Percentiles rank a stretch among this genome's conserved stretches.
phyloP scores from a whole-genome alignment of 2,113 vertebrate genomes.

The Merops nubicus region DNA sequence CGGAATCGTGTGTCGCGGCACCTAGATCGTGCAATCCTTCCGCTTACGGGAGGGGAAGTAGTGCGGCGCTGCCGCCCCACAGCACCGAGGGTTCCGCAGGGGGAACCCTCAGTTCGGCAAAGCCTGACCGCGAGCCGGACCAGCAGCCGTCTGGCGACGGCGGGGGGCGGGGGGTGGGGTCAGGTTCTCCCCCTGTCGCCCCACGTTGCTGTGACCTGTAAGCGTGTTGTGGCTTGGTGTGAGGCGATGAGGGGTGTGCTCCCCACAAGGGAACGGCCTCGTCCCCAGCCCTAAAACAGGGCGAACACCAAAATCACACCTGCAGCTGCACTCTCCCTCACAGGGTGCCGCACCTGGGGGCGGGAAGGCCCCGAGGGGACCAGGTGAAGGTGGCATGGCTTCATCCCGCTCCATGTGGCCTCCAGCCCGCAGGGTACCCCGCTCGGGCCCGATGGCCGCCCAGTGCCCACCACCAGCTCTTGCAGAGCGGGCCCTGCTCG shows the following conservation, averaged over 20 bases:
- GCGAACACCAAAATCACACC: rapidly evolving
- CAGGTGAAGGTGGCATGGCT: rapidly evolving
- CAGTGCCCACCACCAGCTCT: rapidly evolving
- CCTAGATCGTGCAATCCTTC: slow-evolving; percentile 24
- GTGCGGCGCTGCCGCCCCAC: neutral
- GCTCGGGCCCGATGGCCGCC: rapidly evolving
- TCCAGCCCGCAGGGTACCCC: no score
- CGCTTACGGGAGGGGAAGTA: slow-evolving; percentile 25
- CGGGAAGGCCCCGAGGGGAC: neutral
- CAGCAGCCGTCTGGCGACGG: neutral
- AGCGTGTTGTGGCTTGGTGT: neutral
- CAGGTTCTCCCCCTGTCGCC: no score
- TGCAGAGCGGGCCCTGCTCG: rapidly evolving
- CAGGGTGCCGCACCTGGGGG: rapidly evolving
- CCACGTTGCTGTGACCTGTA: rapidly evolving
- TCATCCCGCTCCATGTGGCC: rapidly evolving
- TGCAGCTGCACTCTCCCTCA: neutral
- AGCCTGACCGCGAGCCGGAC: rapidly evolving
- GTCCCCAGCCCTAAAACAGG: neutral
- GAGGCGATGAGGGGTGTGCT: rapidly evolving
- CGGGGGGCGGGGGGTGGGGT: neutral
- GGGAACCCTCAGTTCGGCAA: rapidly evolving
- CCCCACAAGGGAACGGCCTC: rapidly evolving
- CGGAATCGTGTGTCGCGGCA: no score
- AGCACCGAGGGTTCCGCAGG: rapidly evolving